A percentile compares a stretch with the other conserved stretches of the same genome.
Conservation (phyloP, 1,140 invertebrate genomes). For the Eurosta solidaginis region DNA sequence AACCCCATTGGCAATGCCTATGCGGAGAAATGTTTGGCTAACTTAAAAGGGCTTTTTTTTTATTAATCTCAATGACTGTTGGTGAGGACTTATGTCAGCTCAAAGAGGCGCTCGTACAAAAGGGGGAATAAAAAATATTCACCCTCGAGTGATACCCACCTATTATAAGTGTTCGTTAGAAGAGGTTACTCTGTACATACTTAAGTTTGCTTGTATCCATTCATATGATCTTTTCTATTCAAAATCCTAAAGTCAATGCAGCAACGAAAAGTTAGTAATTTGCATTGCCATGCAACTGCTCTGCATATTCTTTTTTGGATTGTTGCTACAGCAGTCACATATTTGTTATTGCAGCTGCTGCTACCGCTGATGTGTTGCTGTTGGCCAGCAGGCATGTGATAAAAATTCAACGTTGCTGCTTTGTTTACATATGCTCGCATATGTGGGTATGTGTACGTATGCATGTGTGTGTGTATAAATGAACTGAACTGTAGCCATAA, state of each 20-base stretch:
- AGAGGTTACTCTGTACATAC: too few species aligned
- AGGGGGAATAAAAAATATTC: too few species aligned
- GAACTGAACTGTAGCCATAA: neutral
- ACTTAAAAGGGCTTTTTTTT: too few species aligned
- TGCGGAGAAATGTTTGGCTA: too few species aligned
- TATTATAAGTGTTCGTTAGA: too few species aligned
- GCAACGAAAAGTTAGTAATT: neutral
- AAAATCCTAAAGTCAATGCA: slow-evolving; percentile 9
- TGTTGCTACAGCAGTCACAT: neutral
- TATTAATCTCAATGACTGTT: too few species aligned
- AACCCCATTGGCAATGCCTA: too few species aligned
- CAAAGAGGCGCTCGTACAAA: too few species aligned
- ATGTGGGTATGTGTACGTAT: neutral
- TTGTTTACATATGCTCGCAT: neutral
- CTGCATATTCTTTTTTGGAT: neutral
- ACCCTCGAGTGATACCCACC: too few species aligned
- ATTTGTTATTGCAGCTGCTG: slow-evolving; percentile 24
- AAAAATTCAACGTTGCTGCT: neutral
- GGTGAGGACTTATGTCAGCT: too few species aligned
- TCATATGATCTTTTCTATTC: too few species aligned
- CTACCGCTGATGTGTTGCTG: neutral
- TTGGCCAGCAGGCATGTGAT: neutral
- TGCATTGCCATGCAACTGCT: slow-evolving; percentile 4
- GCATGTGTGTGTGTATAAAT: neutral
- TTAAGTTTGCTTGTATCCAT: too few species aligned